Base-by-base conservation (phyloP, 2,888 invertebrate species). In the Gastracanthus pulcherrimus region DNA sequence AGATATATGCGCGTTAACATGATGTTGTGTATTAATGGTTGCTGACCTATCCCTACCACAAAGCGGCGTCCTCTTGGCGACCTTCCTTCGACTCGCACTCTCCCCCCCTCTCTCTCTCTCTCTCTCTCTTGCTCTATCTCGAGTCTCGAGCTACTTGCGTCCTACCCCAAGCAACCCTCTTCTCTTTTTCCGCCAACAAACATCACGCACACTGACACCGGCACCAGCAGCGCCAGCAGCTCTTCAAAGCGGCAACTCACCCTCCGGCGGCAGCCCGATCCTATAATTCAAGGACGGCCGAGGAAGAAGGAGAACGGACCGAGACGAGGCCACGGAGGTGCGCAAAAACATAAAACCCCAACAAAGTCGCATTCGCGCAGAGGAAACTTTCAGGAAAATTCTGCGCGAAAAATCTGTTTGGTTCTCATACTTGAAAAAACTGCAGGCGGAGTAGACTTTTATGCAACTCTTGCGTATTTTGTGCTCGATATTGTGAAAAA, bases 11-110 rank as follows among this genome's bases (percentile, higher is more conserved):
- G 26, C 34, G 19, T n/a, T 7, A 34, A 31, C 19, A n/a, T 60
- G n/a, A 31, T 9, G 26, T n/a, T 7, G 76, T 82, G 82, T 76
- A 83, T 84, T 80, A 81, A 88, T 89, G 87, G 89, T 84, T 88
- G 90, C 90, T 90, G 90, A 90, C 90, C 90, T 90, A 90, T 86
- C 86, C 88, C 88, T 89, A 89, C 87, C 55, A 9, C 9, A 86
- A 26, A 77, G 67, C 76, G 76, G 76, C 86, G 89, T 87, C 89
- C 89, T 89, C 84, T 85, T 85, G 72, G 85, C 88, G 88, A 89
- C 89, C 90, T 89, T 89, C 83, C n/a, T n/a, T n/a, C n/a, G n/a
- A n/a, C n/a, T n/a, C n/a, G n/a, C n/a, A n/a, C n/a, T n/a, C n/a
- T n/a, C n/a, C n/a, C n/a, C n/a, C n/a, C n/a, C n/a, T n/a, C n/a